Percentiles rank a stretch among this genome's conserved stretches.
These are phyloP conservation scores for Zoanthus sansibaricus DNA, from an alignment of 92 coral and sea anemone species.

Conservation along the genomic window DNA sequence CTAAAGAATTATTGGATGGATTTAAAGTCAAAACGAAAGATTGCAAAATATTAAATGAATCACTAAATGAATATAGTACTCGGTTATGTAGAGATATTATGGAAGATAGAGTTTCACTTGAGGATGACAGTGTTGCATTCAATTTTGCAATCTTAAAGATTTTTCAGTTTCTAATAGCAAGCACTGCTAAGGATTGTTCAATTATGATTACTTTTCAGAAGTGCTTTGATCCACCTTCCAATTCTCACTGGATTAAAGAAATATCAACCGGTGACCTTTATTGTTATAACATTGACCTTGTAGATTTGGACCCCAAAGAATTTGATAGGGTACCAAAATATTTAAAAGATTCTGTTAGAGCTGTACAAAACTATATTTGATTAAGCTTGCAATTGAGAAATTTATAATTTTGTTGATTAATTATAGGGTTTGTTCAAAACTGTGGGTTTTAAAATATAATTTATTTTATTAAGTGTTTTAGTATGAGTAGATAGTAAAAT, in stretches of 20 bases:
- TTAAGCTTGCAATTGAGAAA: background rate
- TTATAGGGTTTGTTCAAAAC: too few species aligned
- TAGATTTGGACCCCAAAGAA: conserved; percentile 91
- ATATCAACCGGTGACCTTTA: conserved; percentile 43
- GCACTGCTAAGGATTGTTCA: conserved; percentile 94
- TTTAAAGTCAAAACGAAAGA: background rate
- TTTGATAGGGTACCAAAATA: conserved; percentile 87
- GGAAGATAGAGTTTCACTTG: conserved; percentile 19
- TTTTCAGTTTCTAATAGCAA: conserved; percentile 81
- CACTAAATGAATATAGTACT: background rate
- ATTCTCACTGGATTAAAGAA: conserved; percentile 39
- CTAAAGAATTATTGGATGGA: background rate
- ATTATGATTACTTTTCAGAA: conserved; percentile 88
- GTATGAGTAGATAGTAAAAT: too few species aligned
- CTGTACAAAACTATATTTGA: conserved; percentile 63
- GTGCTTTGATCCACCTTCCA: conserved; percentile 14
- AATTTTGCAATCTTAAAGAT: conserved; percentile 59
- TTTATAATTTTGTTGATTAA: background rate
- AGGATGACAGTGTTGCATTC: conserved; percentile 33
- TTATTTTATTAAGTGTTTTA: too few species aligned
- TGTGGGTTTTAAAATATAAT: too few species aligned
- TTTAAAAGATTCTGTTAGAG: conserved; percentile 66
- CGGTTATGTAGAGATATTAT: conserved; percentile 26
- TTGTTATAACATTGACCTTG: conserved; percentile 79
- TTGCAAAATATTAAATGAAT: background rate